phyloP scores from a whole-genome alignment of 2,113 vertebrate species.

The Lagenorhynchus albirostris region DNA sequence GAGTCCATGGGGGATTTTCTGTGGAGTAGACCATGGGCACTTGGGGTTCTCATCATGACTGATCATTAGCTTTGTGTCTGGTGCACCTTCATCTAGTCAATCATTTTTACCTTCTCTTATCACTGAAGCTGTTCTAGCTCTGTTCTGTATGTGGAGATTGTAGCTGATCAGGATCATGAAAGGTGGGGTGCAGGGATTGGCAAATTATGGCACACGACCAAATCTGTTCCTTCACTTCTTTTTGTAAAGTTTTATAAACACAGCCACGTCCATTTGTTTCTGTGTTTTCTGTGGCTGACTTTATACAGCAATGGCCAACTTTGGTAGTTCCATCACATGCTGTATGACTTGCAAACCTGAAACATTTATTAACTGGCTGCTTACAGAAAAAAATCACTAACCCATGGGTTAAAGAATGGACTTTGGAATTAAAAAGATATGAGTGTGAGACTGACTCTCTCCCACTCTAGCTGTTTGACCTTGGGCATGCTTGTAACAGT shows the following conservation, averaged over 20 bases:
- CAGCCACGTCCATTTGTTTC: not conserved
- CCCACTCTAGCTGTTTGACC: not conserved
- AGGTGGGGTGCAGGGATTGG: not conserved
- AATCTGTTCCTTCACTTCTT: not conserved
- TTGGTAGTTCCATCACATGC: not conserved
- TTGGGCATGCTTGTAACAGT: not conserved
- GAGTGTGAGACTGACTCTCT: not conserved
- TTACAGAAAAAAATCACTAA: not conserved
- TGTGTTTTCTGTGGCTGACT: not conserved
- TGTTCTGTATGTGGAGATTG: not conserved
- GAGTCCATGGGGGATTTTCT: not conserved
- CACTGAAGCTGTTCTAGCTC: not conserved
- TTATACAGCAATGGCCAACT: not conserved
- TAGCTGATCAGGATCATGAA: not conserved
- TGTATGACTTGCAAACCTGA: not conserved
- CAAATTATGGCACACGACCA: not conserved
- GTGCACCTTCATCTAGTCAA: not conserved
- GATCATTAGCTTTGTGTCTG: not conserved
- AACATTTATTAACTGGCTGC: not conserved
- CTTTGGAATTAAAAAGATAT: not conserved
- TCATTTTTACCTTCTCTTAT: not conserved
- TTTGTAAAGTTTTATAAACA: not conserved
- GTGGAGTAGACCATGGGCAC: not conserved
- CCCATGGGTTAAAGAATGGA: not conserved
- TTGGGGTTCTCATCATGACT: not conserved